Evolutionary conservation across 35 echinoderm and acorn worm species (phyloP), one percentile per base, ranked within the genome.

Genomic region (Strongylocentrotus purpuratus): DNA sequence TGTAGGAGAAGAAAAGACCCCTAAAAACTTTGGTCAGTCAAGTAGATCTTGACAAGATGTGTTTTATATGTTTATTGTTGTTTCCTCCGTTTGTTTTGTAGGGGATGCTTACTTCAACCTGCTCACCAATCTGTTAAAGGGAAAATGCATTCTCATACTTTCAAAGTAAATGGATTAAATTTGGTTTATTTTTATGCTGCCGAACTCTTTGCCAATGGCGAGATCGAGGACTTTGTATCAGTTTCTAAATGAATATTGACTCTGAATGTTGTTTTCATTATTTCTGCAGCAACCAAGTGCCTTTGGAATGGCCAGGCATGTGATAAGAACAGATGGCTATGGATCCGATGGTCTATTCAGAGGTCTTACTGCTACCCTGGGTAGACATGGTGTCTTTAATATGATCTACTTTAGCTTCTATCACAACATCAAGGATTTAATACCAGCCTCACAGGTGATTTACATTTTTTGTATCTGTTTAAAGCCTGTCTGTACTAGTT

Each of bases 371-470:
- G 87, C 97, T 87, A 96, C 97, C 12, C 32, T 97, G 85, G 95
- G 94, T 5, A 94, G 97, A 88, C 95, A 97, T 94, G 97, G 97
- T 33, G 59, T 97, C 41, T 97, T 96, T 86, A 97, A 97, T 88
- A 96, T 96, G 95, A 46, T 97, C 41, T 97, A 97, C 47, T 97
- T 97, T 86, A 93, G 95, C 14, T 97, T 97, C 85, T 97, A 97
- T 93, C 97, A 97, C 91, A 97, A 96, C 52, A 94, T 97, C 60
- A 97, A 97, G 86, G 88, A 91, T 32, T 96, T 88, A 15, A 46
- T 97, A 18, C 95, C 95, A 89, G 41, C 60, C 41, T 47, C 91
- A 50, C 31, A 47, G 91, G 91, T 93, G 33, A 89, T 46, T 88
- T 61, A 25, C 22, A 46, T 55, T 31, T 33, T 28, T 28, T 71